Evolutionary conservation across 2,888 invertebrate genomes (phyloP).

Genomic region (Philhelius pedissequus): DNA sequence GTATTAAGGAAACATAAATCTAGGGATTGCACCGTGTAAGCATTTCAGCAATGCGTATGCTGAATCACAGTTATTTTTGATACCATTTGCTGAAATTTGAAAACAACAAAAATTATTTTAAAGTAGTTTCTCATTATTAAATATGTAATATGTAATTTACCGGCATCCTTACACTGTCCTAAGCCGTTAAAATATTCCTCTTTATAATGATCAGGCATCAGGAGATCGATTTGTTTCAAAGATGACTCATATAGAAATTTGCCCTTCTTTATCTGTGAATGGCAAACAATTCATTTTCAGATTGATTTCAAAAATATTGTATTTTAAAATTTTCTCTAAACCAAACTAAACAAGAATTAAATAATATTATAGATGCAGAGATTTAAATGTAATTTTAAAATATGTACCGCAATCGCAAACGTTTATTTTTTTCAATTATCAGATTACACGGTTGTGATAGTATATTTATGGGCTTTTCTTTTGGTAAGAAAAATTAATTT

Average conservation of each 20-base stretch:
- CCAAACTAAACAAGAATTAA: too few relatives aligned
- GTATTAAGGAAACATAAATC: conserved; percentile 74
- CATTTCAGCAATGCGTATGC: conserved; percentile 74
- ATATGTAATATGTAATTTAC: conserved; percentile 34
- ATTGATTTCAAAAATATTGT: not conserved
- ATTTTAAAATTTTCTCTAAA: not conserved
- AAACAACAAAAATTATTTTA: not conserved
- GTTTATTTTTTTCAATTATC: too few relatives aligned
- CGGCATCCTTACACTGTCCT: conserved; percentile 73
- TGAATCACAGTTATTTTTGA: conserved; percentile 77
- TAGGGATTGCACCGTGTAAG: conserved; percentile 71
- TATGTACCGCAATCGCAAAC: too few relatives aligned
- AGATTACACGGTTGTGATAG: too few relatives aligned
- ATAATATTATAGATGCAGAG: too few relatives aligned
- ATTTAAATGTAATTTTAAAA: too few relatives aligned
- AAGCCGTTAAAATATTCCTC: conserved; percentile 73
- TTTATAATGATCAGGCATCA: conserved; percentile 76
- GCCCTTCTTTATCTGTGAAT: conserved; percentile 76
- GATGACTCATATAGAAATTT: conserved; percentile 76
- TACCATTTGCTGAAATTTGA: conserved; percentile 70
- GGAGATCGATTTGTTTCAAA: conserved; percentile 76
- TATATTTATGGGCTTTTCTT: too few relatives aligned
- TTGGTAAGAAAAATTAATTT: too few relatives aligned
- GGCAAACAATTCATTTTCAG: not conserved
- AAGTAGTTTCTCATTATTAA: not conserved